Base-by-base conservation (phyloP, 2,113 vertebrate species). In the Scalopus aquaticus region DNA sequence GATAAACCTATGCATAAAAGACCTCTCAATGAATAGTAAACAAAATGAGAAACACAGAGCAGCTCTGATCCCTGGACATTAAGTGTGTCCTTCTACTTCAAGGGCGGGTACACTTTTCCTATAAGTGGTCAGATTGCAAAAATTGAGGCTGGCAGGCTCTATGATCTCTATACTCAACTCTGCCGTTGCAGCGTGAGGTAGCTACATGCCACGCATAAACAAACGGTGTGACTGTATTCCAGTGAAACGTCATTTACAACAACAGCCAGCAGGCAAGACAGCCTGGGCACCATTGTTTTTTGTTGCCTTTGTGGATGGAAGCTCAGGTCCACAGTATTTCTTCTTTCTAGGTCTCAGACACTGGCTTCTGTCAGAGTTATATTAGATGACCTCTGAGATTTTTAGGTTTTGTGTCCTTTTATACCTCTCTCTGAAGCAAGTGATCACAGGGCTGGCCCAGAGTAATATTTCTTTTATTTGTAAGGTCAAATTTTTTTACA, bases 401-500 rank as follows among this genome's bases (percentile, higher is more conserved):
- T 78, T 74, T 69, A 73, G 42, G n/a, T 91, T 96, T 73, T 89
- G 15, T 84, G 35, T 93, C 56, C 30, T 74, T 93, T 78, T 24
- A 16, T 87, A 60, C 20, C 62, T 81, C 60, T 87, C 44, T 49
- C 22, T 19, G 91, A 76, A 37, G 56, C 70, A 80, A 84, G 24
- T 84, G 69, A 78, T 58, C 51, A 83, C 8, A 70, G 72, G 80
- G 20, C 42, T 88, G 78, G 84, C 8, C 24, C 70, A 77, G 51
- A 65, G 42, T 91, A 17, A 62, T 20, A 26, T n/a, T 90, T 88
- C 51, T 90, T 60, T 94, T 94, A 60, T 87, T 92, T 82, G 35
- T 65, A 70, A 92, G 12, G 17, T 92, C 16, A 87, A 17, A 28
- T 64, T 79, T 83, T 93, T 26, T 30, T 35, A 81, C 84, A 93